Base-by-base conservation (phyloP, 2,797 vertebrate species). In the Acanthis flammea region DNA sequence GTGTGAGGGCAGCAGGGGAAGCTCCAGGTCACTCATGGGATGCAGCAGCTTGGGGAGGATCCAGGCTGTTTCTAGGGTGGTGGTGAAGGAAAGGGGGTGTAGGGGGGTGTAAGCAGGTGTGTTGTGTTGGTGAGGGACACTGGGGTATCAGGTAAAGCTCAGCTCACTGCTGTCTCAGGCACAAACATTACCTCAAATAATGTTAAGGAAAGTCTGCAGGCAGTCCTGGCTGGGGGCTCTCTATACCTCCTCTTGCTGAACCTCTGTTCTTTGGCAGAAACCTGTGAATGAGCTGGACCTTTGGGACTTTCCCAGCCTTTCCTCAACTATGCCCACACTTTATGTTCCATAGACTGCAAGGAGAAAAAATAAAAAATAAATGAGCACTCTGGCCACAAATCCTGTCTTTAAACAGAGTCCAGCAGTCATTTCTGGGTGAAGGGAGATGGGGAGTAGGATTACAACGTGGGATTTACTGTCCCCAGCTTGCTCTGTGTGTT, bases 151-250 rank as follows among this genome's bases (percentile, higher is more conserved):
- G 6, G 6, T 28, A 62, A 39, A 76, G 28, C 28, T 89, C 39
- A 44, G 25, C 7, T 35, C 2, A 0, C 31, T 77, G 0, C 14
- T 14, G 10, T 31, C 25, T 74, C 11, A 21, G 65, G 12, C 12
- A 33, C 7, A 70, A 37, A 48, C 28, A 2, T 63, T 6, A 9
- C 28, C 15, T 80, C 10, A 39, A 33, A 15, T 16, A 51, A 35
- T 1, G 2, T 30, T 53, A 60, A 18, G 13, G 33, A 33, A n/a
- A 68, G 4, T 42, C 50, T 61, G 9, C 3, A 39, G 62, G 31
- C 4, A 45, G 62, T 14, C 28, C 37, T 58, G 14, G 25, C 5
- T 10, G 16, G 19, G 5, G 27, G 6, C 4, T 23, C 17, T 71
- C 21, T 17, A 10, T 23, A 1, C 0, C 12, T 37, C 6, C 25